Conservation (phyloP, 2,113 vertebrate species). For the Calyptomena viridis region DNA sequence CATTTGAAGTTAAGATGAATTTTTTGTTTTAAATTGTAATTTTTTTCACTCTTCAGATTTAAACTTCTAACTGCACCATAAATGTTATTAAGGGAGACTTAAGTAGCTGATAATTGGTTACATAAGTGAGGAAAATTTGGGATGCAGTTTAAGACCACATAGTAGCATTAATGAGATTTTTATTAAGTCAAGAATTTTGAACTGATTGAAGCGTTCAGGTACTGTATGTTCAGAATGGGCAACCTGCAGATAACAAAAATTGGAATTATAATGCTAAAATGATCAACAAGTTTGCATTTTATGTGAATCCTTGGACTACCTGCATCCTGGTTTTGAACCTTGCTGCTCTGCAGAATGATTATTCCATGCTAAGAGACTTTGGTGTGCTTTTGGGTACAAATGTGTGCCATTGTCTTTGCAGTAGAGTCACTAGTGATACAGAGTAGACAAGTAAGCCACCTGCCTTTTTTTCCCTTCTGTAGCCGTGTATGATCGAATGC, state of each 20-base stretch:
- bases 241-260: neutral
- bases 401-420: neutral
- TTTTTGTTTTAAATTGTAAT: neutral
- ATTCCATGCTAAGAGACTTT: neutral
- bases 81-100: neutral
- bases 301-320: neutral
- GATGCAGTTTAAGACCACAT: neutral
- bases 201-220: neutral
- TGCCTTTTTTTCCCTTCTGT: slow-evolving; percentile 4
- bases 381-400: neutral
- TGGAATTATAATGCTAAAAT: neutral
- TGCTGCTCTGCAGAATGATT: neutral
- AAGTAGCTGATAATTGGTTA: neutral
- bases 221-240: neutral
- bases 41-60: neutral
- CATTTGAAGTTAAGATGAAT: neutral
- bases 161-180: neutral
- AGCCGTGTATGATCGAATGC: slow-evolving; percentile 94
- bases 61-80: neutral
- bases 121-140: neutral
- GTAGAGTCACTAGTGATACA: neutral
- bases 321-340: neutral
- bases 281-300: neutral
- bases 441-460: neutral
- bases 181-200: neutral